Conservation (phyloP, 2,888 invertebrate genomes). For the Epirrita christyi region DNA sequence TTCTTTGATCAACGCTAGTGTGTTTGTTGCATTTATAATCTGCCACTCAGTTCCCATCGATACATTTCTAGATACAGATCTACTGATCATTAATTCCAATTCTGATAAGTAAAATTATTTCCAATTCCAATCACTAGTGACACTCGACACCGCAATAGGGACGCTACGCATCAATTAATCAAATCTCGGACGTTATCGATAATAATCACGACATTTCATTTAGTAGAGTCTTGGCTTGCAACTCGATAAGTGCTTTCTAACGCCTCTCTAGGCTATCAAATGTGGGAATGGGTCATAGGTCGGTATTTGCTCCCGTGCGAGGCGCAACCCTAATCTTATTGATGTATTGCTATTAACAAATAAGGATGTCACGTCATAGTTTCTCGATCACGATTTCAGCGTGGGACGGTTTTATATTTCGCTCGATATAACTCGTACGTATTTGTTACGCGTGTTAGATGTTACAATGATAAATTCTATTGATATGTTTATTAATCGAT, state of each 20-base stretch:
- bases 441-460: slow-evolving; percentile 26
- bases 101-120: slow-evolving; percentile 7
- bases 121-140: slow-evolving; percentile 22
- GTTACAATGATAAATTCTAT: slow-evolving; percentile 19
- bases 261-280: slow-evolving; percentile 57
- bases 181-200: slow-evolving; percentile 61
- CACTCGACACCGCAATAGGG: slow-evolving; percentile 34
- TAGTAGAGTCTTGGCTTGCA: slow-evolving; percentile 42
- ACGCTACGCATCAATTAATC: slow-evolving; percentile 61
- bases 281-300: slow-evolving; percentile 73
- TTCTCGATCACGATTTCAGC: slow-evolving; percentile 29
- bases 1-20: too few relatives aligned
- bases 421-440: slow-evolving; percentile 26
- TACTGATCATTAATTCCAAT: slow-evolving; percentile 9
- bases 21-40: neutral
- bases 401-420: slow-evolving; percentile 21
- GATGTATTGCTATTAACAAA: slow-evolving; percentile 49
- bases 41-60: neutral
- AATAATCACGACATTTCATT: slow-evolving; percentile 70
- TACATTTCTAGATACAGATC: slow-evolving; percentile 1
- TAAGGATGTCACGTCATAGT: slow-evolving; percentile 40
- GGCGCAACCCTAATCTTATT: slow-evolving; percentile 51
- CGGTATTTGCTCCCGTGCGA: slow-evolving; percentile 66
- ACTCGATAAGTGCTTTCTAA: slow-evolving; percentile 71
- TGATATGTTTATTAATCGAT: slow-evolving; percentile 20